Percentiles rank a stretch among this genome's conserved stretches.
phyloP scores from a whole-genome alignment of 2,113 vertebrate genomes.

The Albula goreensis region DNA sequence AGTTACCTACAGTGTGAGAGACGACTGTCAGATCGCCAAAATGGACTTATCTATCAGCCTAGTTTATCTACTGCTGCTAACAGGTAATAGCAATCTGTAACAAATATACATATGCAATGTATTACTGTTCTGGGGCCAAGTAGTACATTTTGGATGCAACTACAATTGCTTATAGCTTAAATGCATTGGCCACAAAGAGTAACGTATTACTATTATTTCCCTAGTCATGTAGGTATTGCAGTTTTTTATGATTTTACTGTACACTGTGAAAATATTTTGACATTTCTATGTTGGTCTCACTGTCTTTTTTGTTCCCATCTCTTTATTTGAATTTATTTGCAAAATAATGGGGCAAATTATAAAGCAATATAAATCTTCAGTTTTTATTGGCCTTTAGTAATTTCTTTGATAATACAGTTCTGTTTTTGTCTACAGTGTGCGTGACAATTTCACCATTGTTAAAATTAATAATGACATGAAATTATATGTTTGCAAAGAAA shows the following conservation, averaged over 20 bases:
- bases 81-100: conserved; percentile 48
- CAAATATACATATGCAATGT: neutral
- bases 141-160: neutral
- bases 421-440: no score
- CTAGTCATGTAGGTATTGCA: no score
- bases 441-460: no score
- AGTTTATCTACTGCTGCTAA: conserved; percentile 35
- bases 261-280: neutral
- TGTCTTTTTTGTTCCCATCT: neutral
- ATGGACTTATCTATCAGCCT: conserved; percentile 43
- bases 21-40: conserved; percentile 19
- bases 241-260: neutral
- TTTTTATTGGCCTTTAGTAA: neutral
- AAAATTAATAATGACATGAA: no score
- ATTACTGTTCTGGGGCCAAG: neutral
- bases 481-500: no score
- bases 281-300: neutral
- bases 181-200: neutral
- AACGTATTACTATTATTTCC: neutral
- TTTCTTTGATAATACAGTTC: neutral
- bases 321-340: neutral
- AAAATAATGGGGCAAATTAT: neutral
- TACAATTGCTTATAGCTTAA: neutral
- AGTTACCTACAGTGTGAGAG: conserved; percentile 38
- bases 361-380: neutral